These are phyloP conservation scores for Eubasilissa regina DNA, from an alignment of 1,140 invertebrate species.

Conservation along the genomic window DNA sequence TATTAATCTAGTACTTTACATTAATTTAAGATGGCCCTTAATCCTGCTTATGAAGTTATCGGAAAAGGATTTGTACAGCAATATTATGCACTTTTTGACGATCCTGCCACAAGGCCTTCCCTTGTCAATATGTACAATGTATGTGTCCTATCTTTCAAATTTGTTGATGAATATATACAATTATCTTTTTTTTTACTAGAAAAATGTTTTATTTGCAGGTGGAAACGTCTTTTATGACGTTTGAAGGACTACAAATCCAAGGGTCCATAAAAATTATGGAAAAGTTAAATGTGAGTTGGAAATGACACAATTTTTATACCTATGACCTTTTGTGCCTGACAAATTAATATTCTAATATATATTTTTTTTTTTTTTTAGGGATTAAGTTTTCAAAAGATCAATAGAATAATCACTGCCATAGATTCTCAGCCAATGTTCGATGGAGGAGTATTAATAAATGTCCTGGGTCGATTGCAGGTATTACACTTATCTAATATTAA, in stretches of 20 bases:
- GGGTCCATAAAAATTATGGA: constrained; percentile 94
- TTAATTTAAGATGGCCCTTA: constrained; percentile 79
- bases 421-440: constrained; percentile 97
- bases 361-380: constrained; percentile 75
- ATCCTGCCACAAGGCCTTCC: constrained; percentile 84
- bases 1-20: constrained; percentile 31
- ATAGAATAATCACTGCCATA: constrained; percentile 91
- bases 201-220: constrained; percentile 75
- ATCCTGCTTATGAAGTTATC: constrained; percentile 92
- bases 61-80: constrained; percentile 94
- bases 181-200: constrained; percentile 63
- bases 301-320: constrained; percentile 49
- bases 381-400: constrained; percentile 94
- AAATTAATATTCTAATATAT: constrained; percentile 1
- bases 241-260: constrained; percentile 93
- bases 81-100: constrained; percentile 93
- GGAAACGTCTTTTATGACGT: constrained; percentile 95
- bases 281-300: constrained; percentile 87
- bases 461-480: constrained; percentile 94
- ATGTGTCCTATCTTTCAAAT: constrained; percentile 70
- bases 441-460: constrained; percentile 94
- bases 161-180: constrained; percentile 47
- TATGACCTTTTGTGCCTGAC: constrained; percentile 12
- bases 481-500: background rate
- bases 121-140: constrained; percentile 94